These are phyloP conservation scores for Rhyzopertha dominica DNA, from an alignment of 1,140 invertebrate genomes.

Conservation along the genomic window DNA sequence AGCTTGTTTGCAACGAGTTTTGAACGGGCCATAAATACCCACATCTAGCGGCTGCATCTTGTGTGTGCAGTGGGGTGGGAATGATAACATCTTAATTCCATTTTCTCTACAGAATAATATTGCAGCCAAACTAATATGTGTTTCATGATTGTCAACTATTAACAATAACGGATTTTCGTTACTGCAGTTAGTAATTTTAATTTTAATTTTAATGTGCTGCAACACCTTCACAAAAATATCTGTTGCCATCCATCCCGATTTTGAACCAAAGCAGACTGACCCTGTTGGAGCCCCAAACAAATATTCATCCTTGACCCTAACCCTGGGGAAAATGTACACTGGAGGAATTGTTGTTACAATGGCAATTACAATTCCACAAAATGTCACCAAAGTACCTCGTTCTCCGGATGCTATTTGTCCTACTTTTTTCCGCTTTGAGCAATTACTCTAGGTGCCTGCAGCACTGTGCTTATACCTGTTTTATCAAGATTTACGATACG, in stretches of 20 bases:
- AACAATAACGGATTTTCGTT: conserved; percentile 12
- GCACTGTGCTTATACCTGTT: conserved; percentile 45
- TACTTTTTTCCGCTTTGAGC: conserved; percentile 40
- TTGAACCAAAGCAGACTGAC: background rate
- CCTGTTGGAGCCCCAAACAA: background rate
- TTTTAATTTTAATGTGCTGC: conserved; percentile 11
- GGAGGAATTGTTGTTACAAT: conserved; percentile 34
- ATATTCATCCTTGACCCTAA: conserved; percentile 13
- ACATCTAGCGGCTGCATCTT: conserved; percentile 44
- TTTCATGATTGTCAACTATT: conserved; percentile 20
- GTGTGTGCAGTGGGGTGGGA: conserved; percentile 42
- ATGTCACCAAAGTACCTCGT: conserved; percentile 37
- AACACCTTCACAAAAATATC: conserved; percentile 10
- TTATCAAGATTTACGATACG: no score
- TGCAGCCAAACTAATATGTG: conserved; percentile 24
- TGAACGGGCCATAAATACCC: conserved; percentile 34
- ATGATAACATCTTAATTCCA: conserved; percentile 35
- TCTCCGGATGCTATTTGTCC: conserved; percentile 42
- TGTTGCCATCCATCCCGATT: conserved; percentile 11
- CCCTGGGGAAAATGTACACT: conserved; percentile 37
- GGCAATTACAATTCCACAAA: conserved; percentile 37
- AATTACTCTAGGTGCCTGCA: conserved; percentile 42
- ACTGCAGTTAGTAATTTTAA: background rate
- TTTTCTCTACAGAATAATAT: conserved; percentile 36
- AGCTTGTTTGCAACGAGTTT: conserved; percentile 37